Evolutionary conservation across 2,888 invertebrate genomes (phyloP).

Genomic region (Nymphalis c-album): DNA sequence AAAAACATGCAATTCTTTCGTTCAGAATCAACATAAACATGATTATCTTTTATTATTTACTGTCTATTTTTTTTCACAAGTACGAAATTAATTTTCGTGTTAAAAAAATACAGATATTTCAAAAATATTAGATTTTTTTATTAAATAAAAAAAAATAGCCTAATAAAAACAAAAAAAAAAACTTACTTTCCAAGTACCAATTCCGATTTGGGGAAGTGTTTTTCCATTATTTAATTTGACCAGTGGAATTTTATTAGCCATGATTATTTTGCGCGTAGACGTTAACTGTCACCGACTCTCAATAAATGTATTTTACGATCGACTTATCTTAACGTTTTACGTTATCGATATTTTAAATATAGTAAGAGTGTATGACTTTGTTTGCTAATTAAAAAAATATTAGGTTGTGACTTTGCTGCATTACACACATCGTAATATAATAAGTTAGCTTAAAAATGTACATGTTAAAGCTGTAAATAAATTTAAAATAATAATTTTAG

Average conservation of each 20-base stretch:
- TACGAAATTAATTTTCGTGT: neutral
- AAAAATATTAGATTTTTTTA: too few species aligned
- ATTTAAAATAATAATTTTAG: too few species aligned
- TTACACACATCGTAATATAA: too few species aligned
- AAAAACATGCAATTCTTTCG: too few species aligned
- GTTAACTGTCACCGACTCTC: conserved; percentile 16
- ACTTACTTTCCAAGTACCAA: conserved; percentile 63
- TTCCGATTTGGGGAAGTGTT: conserved; percentile 56
- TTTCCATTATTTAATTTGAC: conserved; percentile 56
- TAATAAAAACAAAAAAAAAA: neutral
- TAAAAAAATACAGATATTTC: neutral
- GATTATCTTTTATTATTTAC: too few species aligned
- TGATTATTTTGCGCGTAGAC: conserved; percentile 38
- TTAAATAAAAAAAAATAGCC: too few species aligned
- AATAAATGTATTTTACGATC: neutral
- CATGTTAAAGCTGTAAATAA: too few species aligned
- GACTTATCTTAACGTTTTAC: conserved; percentile 8
- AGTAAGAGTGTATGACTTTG: neutral
- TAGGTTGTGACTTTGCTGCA: too few species aligned
- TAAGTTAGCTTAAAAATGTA: too few species aligned
- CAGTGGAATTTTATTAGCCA: conserved; percentile 52
- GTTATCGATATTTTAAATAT: conserved; percentile 1
- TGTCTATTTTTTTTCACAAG: too few species aligned
- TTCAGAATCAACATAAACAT: too few species aligned
- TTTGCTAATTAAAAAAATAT: neutral